A percentile compares a stretch with the other conserved stretches of the same genome.
These are phyloP conservation scores for Atherinomorus stipes DNA, from an alignment of 2,113 vertebrate species.

Conservation along the genomic window DNA sequence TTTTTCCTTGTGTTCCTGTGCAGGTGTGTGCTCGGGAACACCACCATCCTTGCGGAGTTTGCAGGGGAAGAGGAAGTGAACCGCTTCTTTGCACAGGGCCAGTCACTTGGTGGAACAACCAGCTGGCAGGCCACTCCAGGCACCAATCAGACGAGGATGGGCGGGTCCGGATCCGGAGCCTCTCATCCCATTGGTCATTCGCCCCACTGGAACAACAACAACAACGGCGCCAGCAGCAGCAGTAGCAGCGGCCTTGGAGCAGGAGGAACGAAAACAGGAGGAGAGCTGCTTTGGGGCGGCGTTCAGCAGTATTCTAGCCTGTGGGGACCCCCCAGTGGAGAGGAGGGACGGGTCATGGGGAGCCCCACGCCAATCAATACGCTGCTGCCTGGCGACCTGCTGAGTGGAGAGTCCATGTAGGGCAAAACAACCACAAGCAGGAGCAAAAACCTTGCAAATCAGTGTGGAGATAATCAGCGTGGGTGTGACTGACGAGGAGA, in stretches of 20 bases:
- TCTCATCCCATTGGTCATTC: conserved; percentile 88
- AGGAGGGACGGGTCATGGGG: conserved; percentile 91
- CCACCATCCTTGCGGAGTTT: conserved; percentile 96
- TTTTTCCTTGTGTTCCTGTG: background rate
- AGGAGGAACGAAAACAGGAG: conserved; percentile 79
- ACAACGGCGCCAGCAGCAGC: conserved; percentile 77
- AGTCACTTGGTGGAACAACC: conserved; percentile 90
- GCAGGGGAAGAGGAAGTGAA: conserved; percentile 96
- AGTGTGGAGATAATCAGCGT: conserved; percentile 84
- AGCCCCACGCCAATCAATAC: conserved; percentile 95
- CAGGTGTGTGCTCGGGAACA: conserved; percentile 97
- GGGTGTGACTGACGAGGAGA: conserved; percentile 65
- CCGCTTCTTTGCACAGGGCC: conserved; percentile 96
- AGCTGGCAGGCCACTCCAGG: conserved; percentile 95
- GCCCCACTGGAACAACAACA: conserved; percentile 89
- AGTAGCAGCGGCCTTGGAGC: conserved; percentile 62
- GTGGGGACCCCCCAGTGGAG: conserved; percentile 92
- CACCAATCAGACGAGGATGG: conserved; percentile 88
- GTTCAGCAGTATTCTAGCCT: conserved; percentile 95
- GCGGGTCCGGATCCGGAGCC: conserved; percentile 81
- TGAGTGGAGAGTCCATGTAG: conserved; percentile 96
- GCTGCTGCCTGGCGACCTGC: conserved; percentile 94
- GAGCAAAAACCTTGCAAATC: conserved; percentile 85
- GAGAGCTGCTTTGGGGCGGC: conserved; percentile 91
- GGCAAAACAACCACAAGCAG: conserved; percentile 57